Evolutionary conservation across 2,797 vertebrate species (phyloP), one percentile per base, ranked within the genome.

Genomic region (Microchirus variegatus): DNA sequence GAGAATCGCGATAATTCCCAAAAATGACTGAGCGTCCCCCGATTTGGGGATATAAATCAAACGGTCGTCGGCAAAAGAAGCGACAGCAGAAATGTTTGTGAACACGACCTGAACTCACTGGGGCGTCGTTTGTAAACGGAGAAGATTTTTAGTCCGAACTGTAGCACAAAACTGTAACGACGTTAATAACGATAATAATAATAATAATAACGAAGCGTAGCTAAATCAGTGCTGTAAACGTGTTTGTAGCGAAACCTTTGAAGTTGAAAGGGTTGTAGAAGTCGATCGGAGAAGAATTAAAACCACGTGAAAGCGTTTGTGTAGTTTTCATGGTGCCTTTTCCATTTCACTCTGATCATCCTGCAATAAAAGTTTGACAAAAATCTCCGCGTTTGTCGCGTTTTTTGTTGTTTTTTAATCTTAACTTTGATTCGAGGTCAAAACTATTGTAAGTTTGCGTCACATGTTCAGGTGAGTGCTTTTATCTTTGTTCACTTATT

Each of bases 261-360:
- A 44, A 16, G 6, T 9, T n/a, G 6, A 14, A 44, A 16, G 1
- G 11, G 17, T 19, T 19, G 2, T 46, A 18, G 45, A 46, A 12
- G 45, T 16, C 17, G 18, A 46, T 44, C 43, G 17, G 15, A 44
- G 10, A 46, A 18, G 19, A 22, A 22, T 4, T 2, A 16, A 46
- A 10, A 17, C 17, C 1, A 3, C 5, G 7, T 15, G 14, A 9
- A 45, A 6, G 8, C n/a, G 1, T 31, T 19, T 43, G 15, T 15
- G 82, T 88, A 91, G 90, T 89, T 92, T 91, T 94, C 91, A 92
- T 94, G 88, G 94, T 96, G 95, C 95, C 95, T 96, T 96, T 93
- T 94, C 88, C 91, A 92, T 86, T 72, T 65, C 58, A 87, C 92
- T 92, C 88, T 91, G 90, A 90, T 90, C 88, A 90, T 90, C 92